Evolutionary conservation across 2,113 vertebrate species (phyloP).

Genomic region (Lagenorhynchus albirostris): DNA sequence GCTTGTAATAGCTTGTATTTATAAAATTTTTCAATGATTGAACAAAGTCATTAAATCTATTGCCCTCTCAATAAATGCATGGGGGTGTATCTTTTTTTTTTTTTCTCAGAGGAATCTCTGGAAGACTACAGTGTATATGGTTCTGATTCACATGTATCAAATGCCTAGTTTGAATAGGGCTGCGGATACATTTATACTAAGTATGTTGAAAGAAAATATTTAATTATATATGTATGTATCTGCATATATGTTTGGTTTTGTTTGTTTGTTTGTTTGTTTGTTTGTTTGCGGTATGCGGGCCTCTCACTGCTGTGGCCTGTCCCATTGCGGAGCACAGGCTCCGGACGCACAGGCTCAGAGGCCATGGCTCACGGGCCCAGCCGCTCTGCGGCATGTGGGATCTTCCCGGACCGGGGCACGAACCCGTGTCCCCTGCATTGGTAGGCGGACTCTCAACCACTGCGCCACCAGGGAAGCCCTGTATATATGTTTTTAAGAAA

Average conservation of each 20-base stretch:
- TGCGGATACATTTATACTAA: neutral
- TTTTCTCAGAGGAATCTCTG: neutral
- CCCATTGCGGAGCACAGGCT: no score
- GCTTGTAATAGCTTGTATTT: conserved; percentile 5
- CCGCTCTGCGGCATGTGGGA: no score
- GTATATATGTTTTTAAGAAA: neutral
- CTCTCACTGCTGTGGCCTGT: no score
- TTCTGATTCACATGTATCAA: neutral
- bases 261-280: neutral
- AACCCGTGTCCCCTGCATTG: no score
- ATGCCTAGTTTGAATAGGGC: neutral
- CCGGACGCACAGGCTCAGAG: no score
- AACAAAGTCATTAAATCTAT: conserved; percentile 6
- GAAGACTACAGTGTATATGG: neutral
- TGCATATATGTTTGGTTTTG: neutral
- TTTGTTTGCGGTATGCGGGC: no score
- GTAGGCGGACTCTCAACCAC: no score
- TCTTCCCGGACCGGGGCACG: no score
- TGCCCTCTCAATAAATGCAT: neutral
- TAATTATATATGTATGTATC: neutral
- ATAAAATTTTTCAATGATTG: conserved; percentile 3
- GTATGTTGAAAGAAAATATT: neutral
- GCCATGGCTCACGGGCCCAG: no score
- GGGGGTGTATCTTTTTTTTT: neutral
- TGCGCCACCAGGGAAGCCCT: neutral